phyloP scores from a whole-genome alignment of 2,113 vertebrate species.

The Scortum barcoo region DNA sequence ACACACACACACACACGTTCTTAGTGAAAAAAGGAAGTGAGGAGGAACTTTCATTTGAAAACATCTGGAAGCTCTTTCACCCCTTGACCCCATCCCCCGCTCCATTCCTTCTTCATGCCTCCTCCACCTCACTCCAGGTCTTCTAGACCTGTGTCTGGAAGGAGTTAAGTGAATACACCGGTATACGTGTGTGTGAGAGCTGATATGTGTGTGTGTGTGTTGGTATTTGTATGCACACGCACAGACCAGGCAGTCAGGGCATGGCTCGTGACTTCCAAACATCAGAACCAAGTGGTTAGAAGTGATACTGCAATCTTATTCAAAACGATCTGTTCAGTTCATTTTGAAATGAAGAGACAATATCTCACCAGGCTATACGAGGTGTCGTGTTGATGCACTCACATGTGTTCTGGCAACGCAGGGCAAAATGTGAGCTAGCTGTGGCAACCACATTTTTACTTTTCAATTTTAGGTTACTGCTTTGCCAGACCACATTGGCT shows the following conservation, averaged over 20 bases:
- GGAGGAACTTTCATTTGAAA: conserved; percentile 74
- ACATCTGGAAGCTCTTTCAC: conserved; percentile 82
- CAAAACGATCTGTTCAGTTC: not conserved
- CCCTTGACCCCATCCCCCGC: conserved; percentile 46
- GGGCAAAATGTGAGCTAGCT: not conserved
- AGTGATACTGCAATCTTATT: not conserved
- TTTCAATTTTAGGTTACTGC: too few relatives aligned
- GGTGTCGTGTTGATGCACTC: not conserved
- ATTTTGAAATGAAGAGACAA: not conserved
- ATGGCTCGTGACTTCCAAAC: not conserved
- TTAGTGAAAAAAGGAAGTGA: conserved; percentile 69
- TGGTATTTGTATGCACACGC: conserved; percentile 1
- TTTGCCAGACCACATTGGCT: not conserved
- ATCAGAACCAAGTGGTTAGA: not conserved
- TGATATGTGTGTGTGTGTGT: conserved; percentile 18
- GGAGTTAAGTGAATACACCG: conserved; percentile 64
- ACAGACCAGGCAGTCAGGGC: not conserved
- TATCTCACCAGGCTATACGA: not conserved
- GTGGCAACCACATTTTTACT: not conserved
- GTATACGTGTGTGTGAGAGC: not conserved
- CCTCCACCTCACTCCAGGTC: conserved; percentile 51
- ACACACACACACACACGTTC: conserved; percentile 58
- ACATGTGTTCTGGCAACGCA: not conserved
- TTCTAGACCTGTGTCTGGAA: conserved; percentile 71
- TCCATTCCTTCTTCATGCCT: conserved; percentile 42